Percentiles rank a stretch among this genome's conserved stretches.
phyloP scores from a whole-genome alignment of 64 coral and sea anemone species.

The Anthopleura sola region DNA sequence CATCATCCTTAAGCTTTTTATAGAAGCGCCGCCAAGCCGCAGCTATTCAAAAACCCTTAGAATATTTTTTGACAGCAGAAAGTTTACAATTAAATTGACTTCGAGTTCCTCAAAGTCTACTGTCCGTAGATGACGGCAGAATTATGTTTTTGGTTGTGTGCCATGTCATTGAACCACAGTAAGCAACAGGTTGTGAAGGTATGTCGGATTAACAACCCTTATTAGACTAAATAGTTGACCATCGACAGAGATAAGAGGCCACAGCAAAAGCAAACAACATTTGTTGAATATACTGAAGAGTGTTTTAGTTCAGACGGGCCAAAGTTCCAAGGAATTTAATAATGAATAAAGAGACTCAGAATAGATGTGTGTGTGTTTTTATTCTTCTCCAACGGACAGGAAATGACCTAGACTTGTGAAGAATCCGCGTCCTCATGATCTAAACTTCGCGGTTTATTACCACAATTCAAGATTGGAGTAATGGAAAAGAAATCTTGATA shows the following conservation, averaged over 20 bases:
- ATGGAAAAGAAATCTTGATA: background rate
- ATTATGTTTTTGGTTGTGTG: background rate
- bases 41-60: background rate
- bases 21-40: background rate
- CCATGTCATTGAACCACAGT: background rate
- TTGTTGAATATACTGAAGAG: background rate
- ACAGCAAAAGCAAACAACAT: background rate
- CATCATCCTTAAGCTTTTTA: background rate
- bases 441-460: background rate
- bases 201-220: background rate
- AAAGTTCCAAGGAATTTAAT: slow-evolving; percentile 6
- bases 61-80: background rate
- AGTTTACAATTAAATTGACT: background rate
- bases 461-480: background rate
- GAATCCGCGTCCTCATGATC: background rate
- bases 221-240: slow-evolving; percentile 4
- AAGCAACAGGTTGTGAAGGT: slow-evolving; percentile 10
- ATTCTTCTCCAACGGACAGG: background rate
- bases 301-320: background rate
- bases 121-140: background rate
- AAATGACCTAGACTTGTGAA: background rate
- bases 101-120: background rate
- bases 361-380: background rate
- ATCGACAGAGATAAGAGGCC: background rate
- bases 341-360: slow-evolving; percentile 13